These are phyloP conservation scores for Troglohyphantes excavatus DNA, from an alignment of 2,888 invertebrate genomes.

Conservation along the genomic window DNA sequence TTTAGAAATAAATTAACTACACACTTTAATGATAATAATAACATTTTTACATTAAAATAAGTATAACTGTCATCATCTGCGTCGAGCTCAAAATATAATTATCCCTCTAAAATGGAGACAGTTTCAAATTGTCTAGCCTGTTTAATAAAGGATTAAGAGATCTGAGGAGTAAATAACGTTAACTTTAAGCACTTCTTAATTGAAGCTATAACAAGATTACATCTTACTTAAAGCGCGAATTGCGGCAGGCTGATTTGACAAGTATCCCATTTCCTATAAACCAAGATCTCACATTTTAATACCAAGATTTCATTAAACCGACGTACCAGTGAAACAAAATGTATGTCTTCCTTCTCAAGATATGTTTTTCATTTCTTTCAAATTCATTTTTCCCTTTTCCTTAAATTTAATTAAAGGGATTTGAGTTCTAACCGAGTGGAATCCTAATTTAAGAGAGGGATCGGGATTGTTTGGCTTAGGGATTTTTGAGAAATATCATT, in stretches of 20 bases:
- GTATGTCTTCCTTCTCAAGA: neutral
- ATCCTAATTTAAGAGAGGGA: slow-evolving; percentile 24
- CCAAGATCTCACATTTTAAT: neutral
- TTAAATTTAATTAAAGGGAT: slow-evolving; percentile 55
- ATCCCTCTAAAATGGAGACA: too few species aligned
- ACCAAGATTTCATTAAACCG: neutral
- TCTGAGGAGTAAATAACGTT: too few species aligned
- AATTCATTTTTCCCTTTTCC: slow-evolving; percentile 42
- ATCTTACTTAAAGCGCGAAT: neutral
- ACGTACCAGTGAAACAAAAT: too few species aligned
- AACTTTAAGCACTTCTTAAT: neutral
- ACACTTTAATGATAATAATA: too few species aligned
- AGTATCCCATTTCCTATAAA: neutral
- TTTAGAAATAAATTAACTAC: too few species aligned
- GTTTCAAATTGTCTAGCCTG: too few species aligned
- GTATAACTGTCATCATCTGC: too few species aligned
- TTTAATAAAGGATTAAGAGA: too few species aligned
- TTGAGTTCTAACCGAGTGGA: slow-evolving; percentile 3
- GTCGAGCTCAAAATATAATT: too few species aligned
- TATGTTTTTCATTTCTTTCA: neutral
- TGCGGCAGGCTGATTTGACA: neutral
- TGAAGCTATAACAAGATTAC: neutral
- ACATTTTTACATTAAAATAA: too few species aligned
- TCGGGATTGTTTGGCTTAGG: slow-evolving; percentile 21
- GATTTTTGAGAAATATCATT: slow-evolving; percentile 45